These are phyloP conservation scores for Brevimyrus niger DNA, from an alignment of 2,113 vertebrate species.

Conservation along the genomic window DNA sequence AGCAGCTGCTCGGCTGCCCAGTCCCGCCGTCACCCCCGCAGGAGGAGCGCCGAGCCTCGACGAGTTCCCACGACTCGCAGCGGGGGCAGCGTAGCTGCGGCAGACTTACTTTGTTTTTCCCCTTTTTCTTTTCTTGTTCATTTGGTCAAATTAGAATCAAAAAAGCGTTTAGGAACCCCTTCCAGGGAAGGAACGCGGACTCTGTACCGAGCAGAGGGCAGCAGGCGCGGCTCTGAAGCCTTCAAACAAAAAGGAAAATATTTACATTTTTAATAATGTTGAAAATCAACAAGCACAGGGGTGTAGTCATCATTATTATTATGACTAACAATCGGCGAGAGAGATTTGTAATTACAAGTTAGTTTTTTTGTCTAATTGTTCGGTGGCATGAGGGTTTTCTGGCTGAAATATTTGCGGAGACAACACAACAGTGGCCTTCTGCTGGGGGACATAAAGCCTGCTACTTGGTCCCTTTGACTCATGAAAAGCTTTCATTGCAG, in stretches of 20 bases:
- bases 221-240: not conserved
- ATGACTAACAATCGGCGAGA: not conserved
- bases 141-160: not conserved
- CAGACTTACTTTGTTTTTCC: not conserved
- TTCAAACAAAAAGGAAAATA: not conserved
- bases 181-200: not conserved
- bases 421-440: constrained; percentile 5
- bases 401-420: not conserved
- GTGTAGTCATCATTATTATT: not conserved
- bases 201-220: not conserved
- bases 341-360: constrained; percentile 4
- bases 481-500: not conserved
- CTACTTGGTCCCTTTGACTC: not conserved
- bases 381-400: not conserved
- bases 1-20: not conserved
- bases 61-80: not conserved
- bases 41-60: not conserved
- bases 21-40: not conserved
- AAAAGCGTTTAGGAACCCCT: not conserved
- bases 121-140: not conserved
- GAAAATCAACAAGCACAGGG: not conserved
- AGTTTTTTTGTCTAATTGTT: not conserved
- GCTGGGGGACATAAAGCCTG: not conserved
- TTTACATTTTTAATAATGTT: not conserved
- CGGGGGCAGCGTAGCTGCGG: not conserved